Base-by-base conservation (phyloP, 2,113 vertebrate species). In the Pluvialis apricaria region DNA sequence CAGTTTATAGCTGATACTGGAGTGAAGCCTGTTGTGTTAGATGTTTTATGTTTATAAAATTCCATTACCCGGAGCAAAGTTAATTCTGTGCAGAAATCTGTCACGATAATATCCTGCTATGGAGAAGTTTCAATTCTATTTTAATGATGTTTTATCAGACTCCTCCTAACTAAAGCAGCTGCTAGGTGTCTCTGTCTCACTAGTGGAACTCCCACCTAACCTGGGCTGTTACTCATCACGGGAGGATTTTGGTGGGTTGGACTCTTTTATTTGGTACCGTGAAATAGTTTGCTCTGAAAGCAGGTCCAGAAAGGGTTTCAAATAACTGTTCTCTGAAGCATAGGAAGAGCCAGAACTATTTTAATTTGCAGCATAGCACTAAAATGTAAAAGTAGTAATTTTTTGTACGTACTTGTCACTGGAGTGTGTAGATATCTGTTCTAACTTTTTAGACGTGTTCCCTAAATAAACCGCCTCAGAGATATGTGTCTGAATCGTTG, bases 381-480 rank as follows among this genome's bases (percentile, higher is more conserved):
- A 36, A 40, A 79, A 45, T n/a, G 31, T 64, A n/a, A 15, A 82
- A 61, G 13, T 54, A 28, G 25, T 40, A 9, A 1, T 21, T 45
- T 69, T 65, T 15, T 21, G 4, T 11, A 2, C 22, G 3, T 69
- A 2, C 26, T 52, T 29, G 3, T 47, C 69, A 18, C 6, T 73
- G 34, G 17, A n/a, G 3, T 29, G 0, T 24, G 10, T 14, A 32
- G 36, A 2, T 65, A 61, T 3, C 64, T 77, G 10, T 57, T 72
- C 13, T 38, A n/a, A 55, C 12, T 44, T 66, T 31, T 6, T 32
- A 28, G 31, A 7, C 0, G 0, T 13, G 0, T 49, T 70, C 14
- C 45, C 34, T 52, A 34, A 73, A 25, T 61, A 57, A 71, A 40
- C 28, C 1, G 3, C 21, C 28, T 58, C 52, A 15, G 45, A 81